Evolutionary conservation across 2,888 invertebrate species (phyloP).

Genomic region (Hyalella azteca): DNA sequence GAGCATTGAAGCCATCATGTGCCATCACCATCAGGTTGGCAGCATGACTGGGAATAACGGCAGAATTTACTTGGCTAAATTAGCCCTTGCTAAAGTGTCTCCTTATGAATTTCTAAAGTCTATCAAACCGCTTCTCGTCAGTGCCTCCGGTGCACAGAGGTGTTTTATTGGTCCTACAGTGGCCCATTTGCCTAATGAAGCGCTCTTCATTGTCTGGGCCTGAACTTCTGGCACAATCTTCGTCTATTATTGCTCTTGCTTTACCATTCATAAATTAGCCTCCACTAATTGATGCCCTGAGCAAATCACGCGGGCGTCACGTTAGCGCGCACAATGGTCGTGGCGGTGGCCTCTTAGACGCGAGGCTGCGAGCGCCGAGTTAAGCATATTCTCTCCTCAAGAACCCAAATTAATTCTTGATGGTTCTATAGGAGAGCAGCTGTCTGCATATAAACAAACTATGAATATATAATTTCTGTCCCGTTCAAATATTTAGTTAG

Average conservation of each 20-base stretch:
- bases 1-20: neutral
- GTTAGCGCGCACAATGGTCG: neutral
- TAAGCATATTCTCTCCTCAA: neutral
- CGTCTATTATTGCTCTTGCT: neutral
- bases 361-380: neutral
- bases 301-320: neutral
- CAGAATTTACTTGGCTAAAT: neutral
- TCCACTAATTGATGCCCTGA: neutral
- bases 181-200: constrained; percentile 14
- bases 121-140: neutral
- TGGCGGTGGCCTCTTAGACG: neutral
- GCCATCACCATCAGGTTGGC: neutral
- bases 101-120: neutral
- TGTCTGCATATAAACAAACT: too few species aligned
- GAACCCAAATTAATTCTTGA: neutral
- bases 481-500: too few species aligned
- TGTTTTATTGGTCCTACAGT: neutral
- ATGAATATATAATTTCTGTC: too few species aligned
- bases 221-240: constrained; percentile 10
- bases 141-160: neutral
- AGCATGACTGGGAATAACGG: neutral
- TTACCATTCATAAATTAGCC: neutral
- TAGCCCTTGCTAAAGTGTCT: neutral
- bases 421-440: constrained; percentile 10
- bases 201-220: constrained; percentile 5